These are phyloP conservation scores for Tursiops truncatus DNA, from an alignment of 2,113 vertebrate genomes.

Conservation along the genomic window DNA sequence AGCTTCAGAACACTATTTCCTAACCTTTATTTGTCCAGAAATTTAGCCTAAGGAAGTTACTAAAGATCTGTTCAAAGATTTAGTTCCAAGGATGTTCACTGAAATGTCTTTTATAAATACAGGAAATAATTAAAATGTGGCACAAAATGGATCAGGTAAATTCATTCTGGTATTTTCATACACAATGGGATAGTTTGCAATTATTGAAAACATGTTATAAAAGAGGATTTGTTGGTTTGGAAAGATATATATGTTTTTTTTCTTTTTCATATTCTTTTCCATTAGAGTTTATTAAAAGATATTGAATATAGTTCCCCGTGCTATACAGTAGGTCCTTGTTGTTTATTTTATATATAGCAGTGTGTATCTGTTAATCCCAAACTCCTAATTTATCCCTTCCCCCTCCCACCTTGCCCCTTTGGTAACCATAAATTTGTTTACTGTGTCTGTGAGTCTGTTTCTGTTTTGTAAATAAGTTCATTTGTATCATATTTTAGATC, in stretches of 20 bases:
- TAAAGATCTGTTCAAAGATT: slow-evolving; percentile 35
- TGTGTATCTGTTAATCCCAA: neutral
- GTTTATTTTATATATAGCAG: neutral
- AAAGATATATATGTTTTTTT: neutral
- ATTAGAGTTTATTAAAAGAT: neutral
- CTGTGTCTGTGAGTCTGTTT: neutral
- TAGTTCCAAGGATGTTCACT: slow-evolving; percentile 19
- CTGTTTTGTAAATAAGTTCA: too few relatives aligned
- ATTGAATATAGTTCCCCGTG: neutral
- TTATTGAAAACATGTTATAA: neutral
- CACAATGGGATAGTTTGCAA: neutral
- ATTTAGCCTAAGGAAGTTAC: slow-evolving; percentile 26
- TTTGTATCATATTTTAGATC: too few relatives aligned
- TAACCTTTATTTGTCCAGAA: slow-evolving; percentile 29
- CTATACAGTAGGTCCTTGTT: neutral
- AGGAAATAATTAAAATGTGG: slow-evolving; percentile 31
- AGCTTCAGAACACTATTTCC: slow-evolving; percentile 19
- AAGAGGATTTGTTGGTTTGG: neutral
- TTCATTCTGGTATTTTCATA: neutral
- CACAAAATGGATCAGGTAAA: slow-evolving; percentile 3
- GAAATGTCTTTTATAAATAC: slow-evolving; percentile 17
- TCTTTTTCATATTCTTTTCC: neutral
- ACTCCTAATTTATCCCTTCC: neutral
- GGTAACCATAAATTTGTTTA: neutral
- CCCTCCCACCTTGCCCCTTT: neutral